Base-by-base conservation (phyloP, 2,888 invertebrate species). In the Lepidocyrtinus sp. region DNA sequence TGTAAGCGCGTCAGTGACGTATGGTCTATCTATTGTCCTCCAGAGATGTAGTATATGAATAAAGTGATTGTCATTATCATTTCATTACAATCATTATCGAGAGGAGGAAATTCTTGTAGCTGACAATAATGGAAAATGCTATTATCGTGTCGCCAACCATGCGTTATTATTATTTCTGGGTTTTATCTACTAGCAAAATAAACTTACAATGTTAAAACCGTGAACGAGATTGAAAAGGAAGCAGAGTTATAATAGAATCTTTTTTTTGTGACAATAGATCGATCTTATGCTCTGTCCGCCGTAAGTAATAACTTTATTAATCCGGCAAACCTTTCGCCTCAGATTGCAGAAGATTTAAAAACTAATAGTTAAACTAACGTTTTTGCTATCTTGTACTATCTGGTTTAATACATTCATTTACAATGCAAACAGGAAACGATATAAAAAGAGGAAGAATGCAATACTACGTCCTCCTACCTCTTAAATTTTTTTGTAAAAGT, bases 1-100 rank as follows among this genome's bases (percentile, higher is more conserved):
- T n/a, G n/a, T n/a, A 68, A 46, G 50, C 22, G 45, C 22, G 46
- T 75, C 21, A 59, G 46, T 75, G 75, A 68, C 75, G 67, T 68
- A 59, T 62, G 68, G 68, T 68, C 68, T 55, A n/a, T n/a, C n/a
- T n/a, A 75, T 75, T 75, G 75, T 75, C 75, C 67, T 26, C 74
- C 64, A 21, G 59, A 65, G 5, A 71, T 63, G 25, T n/a, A n/a
- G n/a, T n/a, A n/a, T 70, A 26, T 59, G 19, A 21, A 70, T 62
- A 67, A 36, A 36, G 24, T 45, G 65, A 74, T 74, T 67, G 74
- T 75, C 75, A 75, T 75, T n/a, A n/a, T n/a, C n/a, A n/a, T n/a
- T n/a, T n/a, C 68, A 55, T 21, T n/a, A 45, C 9, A 70, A 19
- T n/a, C 19, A 68, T 68, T 68, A 68, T 50, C 19, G 70, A 59